Evolutionary conservation across 2,888 invertebrate species (phyloP), one percentile per base, ranked within the genome.

Genomic region (Andrena marginata): DNA sequence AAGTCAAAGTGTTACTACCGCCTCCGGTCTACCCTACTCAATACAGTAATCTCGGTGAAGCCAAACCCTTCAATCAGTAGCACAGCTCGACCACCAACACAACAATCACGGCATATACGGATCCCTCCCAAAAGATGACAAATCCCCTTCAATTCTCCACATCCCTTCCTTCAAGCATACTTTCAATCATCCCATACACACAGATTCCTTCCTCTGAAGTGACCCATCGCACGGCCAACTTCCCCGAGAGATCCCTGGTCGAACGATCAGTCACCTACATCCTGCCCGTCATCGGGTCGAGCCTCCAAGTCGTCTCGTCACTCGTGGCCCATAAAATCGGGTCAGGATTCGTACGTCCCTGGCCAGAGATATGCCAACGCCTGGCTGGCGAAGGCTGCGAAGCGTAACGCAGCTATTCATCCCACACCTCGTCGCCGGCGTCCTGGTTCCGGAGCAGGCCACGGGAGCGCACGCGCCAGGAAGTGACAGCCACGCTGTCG

Each of bases 341-440:
- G 1, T 2, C 6, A 8, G 59, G 33, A 59, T 77, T 74, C 77
- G 80, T 75, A 62, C 74, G 62, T 69, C 68, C 74, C 74, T 84
- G 83, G 67, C 42, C 68, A 63, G 69, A 82, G 77, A 82, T 76
- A 81, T 72, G 72, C 60, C 69, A 76, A 85, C 78, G 67, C 75
- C 70, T 84, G 69, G 51, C 78, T 51, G 51, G 62, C 86, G 71
- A 65, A 84, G 77, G 80, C 79, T 76, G 77, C 86, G 79, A 63
- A 87, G 89, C 89, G 90, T 90, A 90, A 90, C 90, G 84, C 81
- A 78, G 35, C 85, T 74, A 90, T 89, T 90, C 89, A 85, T 90
- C 90, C 89, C 87, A 89, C 89, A 89, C 83, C 81, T 86, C 85
- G 75, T 80, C 74, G 65, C 69, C 82, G 85, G 74, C 89, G 87